Evolutionary conservation across 2,797 vertebrate genomes (phyloP).

Genomic region (Scolopax bukidnonensis): DNA sequence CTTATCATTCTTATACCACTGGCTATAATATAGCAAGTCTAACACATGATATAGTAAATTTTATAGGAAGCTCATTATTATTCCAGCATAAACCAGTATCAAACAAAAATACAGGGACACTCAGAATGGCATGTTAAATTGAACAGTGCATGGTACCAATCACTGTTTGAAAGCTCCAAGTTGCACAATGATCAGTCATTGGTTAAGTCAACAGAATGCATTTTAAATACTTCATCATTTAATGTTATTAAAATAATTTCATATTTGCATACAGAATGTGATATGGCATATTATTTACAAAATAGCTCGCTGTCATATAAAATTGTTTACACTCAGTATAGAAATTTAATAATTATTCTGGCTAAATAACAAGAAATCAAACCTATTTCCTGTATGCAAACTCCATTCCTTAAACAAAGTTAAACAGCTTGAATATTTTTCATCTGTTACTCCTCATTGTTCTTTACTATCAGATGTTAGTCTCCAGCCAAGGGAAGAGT

Average conservation of each 20-base stretch:
- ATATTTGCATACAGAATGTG: constrained; percentile 55
- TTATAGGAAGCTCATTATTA: background rate
- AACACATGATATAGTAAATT: background rate
- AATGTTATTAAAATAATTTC: constrained; percentile 68
- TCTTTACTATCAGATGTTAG: background rate
- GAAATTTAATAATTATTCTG: background rate
- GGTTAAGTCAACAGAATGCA: background rate
- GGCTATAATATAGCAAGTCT: background rate
- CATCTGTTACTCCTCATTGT: background rate
- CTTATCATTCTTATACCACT: background rate
- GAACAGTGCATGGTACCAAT: background rate
- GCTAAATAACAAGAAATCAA: background rate
- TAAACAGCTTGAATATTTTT: background rate
- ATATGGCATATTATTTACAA: constrained; percentile 58
- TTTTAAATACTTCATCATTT: constrained; percentile 51
- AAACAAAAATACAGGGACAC: background rate
- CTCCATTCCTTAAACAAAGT: background rate
- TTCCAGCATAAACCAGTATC: background rate
- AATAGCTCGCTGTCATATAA: constrained; percentile 25
- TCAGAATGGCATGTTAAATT: background rate
- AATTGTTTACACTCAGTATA: constrained; percentile 40
- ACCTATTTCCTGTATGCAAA: background rate
- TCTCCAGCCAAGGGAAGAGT: background rate
- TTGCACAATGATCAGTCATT: background rate
- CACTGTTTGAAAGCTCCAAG: background rate